These are phyloP conservation scores for Drosophila mayaguana DNA, from an alignment of 2,888 invertebrate species.

Conservation along the genomic window DNA sequence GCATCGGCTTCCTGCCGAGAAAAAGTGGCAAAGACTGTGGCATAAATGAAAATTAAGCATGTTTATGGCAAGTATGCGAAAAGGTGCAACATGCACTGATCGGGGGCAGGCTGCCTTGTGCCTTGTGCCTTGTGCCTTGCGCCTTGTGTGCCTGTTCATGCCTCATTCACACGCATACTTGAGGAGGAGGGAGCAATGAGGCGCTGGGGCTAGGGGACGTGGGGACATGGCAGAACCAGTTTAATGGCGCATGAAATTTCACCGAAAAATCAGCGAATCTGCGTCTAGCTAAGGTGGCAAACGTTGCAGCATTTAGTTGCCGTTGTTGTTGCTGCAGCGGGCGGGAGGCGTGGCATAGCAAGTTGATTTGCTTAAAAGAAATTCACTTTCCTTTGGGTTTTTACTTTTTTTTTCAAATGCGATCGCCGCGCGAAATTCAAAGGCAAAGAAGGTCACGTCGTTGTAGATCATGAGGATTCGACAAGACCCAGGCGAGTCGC, in stretches of 20 bases:
- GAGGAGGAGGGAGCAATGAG: neutral
- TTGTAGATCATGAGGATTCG: constrained; percentile 79
- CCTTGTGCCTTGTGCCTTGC: constrained; percentile 3
- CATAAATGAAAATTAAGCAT: constrained; percentile 77
- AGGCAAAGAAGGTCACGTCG: constrained; percentile 78
- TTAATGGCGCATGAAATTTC: constrained; percentile 82
- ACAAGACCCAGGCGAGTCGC: constrained; percentile 49
- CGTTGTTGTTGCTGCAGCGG: constrained; percentile 9
- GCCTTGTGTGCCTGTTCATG: too few relatives aligned
- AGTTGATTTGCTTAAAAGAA: constrained; percentile 82
- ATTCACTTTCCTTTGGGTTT: constrained; percentile 80
- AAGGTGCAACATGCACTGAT: constrained; percentile 22
- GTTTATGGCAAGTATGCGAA: constrained; percentile 55
- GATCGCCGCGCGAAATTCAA: constrained; percentile 19
- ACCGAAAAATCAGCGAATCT: constrained; percentile 75
- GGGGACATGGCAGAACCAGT: constrained; percentile 72
- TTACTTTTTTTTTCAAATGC: constrained; percentile 46
- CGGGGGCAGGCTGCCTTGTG: constrained; percentile 13
- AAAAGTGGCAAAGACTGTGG: constrained; percentile 57
- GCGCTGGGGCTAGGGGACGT: neutral
- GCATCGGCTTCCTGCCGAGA: constrained; percentile 65
- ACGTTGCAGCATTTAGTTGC: constrained; percentile 32
- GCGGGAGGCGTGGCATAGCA: constrained; percentile 52
- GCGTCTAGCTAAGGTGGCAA: constrained; percentile 66
- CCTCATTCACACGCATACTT: constrained; percentile 62